Evolutionary conservation across 1,140 invertebrate species (phyloP).

Genomic region (Amphibalanus amphitrite): DNA sequence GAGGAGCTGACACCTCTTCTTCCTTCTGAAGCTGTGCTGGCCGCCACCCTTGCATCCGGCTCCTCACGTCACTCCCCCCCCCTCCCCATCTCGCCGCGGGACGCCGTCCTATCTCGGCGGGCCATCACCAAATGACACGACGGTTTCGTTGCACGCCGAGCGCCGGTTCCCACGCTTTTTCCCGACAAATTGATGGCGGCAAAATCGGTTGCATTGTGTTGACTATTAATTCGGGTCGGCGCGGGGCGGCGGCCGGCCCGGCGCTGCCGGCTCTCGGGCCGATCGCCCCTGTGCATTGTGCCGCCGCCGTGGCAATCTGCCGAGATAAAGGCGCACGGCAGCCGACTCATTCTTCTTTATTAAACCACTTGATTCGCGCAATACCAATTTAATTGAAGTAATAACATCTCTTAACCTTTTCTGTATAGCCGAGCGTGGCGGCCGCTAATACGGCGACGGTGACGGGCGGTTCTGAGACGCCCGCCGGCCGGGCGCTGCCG

Average conservation of each 20-base stretch:
- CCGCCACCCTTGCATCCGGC: too few species aligned
- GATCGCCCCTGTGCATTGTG: not conserved
- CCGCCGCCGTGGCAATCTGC: not conserved
- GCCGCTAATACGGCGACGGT: not conserved
- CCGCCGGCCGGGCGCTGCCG: too few species aligned
- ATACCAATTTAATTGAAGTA: constrained; percentile 2
- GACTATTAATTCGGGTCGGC: not conserved
- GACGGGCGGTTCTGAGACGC: not conserved
- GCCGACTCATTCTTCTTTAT: not conserved
- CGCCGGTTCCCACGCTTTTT: not conserved
- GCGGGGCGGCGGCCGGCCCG: too few species aligned
- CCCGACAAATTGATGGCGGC: not conserved
- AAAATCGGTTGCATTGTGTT: not conserved
- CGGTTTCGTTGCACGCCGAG: not conserved
- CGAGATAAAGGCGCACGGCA: not conserved
- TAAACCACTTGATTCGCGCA: not conserved
- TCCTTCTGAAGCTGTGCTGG: too few species aligned
- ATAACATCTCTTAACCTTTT: constrained; percentile 2
- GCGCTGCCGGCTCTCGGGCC: too few species aligned
- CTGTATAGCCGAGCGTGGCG: not conserved
- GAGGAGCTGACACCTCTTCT: too few species aligned
- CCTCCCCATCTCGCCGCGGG: not conserved
- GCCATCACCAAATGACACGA: not conserved
- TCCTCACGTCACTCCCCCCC: not conserved
- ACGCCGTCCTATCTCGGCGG: not conserved